phyloP scores from a whole-genome alignment of 2,113 vertebrate species.

The Dryoscopus gambensis region DNA sequence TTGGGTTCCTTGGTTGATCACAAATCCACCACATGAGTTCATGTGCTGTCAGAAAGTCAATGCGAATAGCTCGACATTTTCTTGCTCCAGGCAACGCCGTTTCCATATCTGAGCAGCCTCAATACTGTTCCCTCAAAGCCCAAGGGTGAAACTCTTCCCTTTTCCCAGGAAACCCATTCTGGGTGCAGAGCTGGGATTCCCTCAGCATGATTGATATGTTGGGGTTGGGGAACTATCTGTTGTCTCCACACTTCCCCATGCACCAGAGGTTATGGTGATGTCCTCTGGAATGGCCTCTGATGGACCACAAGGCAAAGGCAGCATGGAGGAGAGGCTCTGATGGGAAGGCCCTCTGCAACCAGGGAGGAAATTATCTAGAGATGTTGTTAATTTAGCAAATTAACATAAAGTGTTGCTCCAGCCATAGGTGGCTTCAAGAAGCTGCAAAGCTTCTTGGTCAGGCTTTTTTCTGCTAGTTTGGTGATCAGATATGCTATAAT shows the following conservation, averaged over 20 bases:
- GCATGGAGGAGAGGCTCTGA: not conserved
- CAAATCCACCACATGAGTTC: not conserved
- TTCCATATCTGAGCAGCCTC: not conserved
- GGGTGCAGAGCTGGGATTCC: not conserved
- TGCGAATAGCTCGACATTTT: not conserved
- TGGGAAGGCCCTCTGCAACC: not conserved
- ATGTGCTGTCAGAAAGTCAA: not conserved
- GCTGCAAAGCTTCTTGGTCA: not conserved
- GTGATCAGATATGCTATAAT: not conserved
- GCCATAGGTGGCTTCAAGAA: not conserved
- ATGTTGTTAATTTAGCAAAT: not conserved
- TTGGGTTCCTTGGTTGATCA: not conserved
- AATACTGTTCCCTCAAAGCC: not conserved
- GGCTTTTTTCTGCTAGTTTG: not conserved
- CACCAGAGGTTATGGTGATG: not conserved
- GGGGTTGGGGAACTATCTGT: not conserved
- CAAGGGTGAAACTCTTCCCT: not conserved
- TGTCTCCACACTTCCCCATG: rapidly evolving
- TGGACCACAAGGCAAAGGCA: not conserved
- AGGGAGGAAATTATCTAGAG: not conserved
- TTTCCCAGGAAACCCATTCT: not conserved
- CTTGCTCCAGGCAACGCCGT: not conserved
- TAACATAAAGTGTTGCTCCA: not conserved
- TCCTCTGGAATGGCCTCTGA: not conserved
- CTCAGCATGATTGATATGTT: not conserved